These are phyloP conservation scores for Rallus limicola DNA, from an alignment of 2,113 vertebrate genomes.

Conservation along the genomic window DNA sequence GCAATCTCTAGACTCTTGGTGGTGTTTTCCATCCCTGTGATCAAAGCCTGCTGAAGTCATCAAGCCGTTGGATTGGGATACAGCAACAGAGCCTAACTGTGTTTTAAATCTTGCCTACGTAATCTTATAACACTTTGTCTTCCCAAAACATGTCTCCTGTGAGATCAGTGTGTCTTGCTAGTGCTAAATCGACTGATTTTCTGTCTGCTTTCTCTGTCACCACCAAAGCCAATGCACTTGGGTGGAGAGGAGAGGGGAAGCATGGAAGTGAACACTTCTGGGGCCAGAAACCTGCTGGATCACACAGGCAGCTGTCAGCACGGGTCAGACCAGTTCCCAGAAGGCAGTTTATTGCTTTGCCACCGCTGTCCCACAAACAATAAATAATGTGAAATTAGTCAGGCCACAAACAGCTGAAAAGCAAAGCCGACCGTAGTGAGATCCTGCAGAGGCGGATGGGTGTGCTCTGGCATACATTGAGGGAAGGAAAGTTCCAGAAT, in stretches of 20 bases:
- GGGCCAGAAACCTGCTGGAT: not conserved
- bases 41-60: not conserved
- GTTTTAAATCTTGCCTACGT: not conserved
- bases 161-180: not conserved
- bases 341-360: not conserved
- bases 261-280: not conserved
- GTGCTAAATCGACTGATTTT: not conserved
- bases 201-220: not conserved
- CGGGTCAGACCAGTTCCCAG: not conserved
- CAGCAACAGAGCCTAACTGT: not conserved
- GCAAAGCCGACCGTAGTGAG: not conserved
- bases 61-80: not conserved
- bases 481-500: not conserved
- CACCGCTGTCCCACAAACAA: not conserved
- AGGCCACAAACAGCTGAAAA: not conserved
- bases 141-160: not conserved
- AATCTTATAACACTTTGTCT: not conserved
- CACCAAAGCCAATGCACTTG: rapidly evolving
- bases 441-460: rapidly evolving
- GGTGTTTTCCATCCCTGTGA: rapidly evolving
- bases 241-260: not conserved
- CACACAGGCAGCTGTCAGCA: not conserved
- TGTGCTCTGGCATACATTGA: slow-evolving; percentile 8
- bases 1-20: not conserved
- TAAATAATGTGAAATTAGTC: slow-evolving; percentile 1